Conservation (phyloP, 2,113 vertebrate genomes). For the Phylloscopus trochiloides region DNA sequence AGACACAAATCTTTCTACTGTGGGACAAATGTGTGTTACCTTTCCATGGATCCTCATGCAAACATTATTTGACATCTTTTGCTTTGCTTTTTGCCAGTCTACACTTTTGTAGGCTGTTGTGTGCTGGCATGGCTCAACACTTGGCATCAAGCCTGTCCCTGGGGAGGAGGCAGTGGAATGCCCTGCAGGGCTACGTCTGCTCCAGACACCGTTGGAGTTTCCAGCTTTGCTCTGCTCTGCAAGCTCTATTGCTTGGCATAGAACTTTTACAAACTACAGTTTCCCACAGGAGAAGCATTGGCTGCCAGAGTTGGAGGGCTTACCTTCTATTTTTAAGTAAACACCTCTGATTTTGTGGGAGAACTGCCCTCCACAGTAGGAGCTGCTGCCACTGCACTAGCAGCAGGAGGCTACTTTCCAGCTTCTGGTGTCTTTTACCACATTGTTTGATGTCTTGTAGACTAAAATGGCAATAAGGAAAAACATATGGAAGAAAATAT, state of each 20-base stretch:
- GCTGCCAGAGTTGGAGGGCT: background rate
- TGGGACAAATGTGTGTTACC: background rate
- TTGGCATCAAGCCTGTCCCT: background rate
- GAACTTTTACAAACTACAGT: background rate
- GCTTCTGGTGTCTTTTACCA: background rate
- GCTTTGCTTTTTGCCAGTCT: background rate
- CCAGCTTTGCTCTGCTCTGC: background rate
- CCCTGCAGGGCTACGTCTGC: background rate
- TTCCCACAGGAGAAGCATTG: background rate
- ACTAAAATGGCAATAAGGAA: background rate
- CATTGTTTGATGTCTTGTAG: background rate
- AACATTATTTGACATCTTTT: background rate
- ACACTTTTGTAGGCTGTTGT: background rate
- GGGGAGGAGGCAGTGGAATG: background rate
- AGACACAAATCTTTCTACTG: background rate
- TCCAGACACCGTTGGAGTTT: background rate
- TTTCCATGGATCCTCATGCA: background rate
- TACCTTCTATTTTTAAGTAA: background rate
- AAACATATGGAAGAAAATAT: background rate
- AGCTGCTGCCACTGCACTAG: background rate
- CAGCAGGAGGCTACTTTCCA: background rate
- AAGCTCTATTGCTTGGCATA: background rate
- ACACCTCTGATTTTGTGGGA: background rate
- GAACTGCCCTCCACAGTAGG: background rate
- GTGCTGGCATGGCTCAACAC: accelerated